phyloP scores from a whole-genome alignment of 2,113 vertebrate species.

The Saccopteryx leptura region DNA sequence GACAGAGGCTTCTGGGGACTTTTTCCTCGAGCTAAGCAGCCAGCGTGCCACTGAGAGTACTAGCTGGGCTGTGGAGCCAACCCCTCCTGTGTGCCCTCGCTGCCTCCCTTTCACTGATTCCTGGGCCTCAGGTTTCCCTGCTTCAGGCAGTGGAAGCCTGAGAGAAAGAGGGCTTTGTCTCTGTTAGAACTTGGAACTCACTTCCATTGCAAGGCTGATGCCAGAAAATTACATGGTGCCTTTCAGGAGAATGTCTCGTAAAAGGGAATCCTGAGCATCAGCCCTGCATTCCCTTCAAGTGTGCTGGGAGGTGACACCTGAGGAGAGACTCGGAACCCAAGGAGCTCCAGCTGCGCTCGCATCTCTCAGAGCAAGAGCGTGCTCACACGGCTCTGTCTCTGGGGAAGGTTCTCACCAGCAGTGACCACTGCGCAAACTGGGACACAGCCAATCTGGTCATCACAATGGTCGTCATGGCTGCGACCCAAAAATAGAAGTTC shows the following conservation, averaged over 20 bases:
- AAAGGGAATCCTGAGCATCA: not conserved
- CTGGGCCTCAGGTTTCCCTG: not conserved
- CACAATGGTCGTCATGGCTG: not conserved
- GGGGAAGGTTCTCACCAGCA: not conserved
- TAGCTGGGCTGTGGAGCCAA: too few species aligned
- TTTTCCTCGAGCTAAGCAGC: not conserved
- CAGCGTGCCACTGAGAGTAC: not conserved
- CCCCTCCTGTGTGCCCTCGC: too few species aligned
- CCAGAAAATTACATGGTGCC: not conserved
- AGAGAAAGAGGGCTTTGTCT: conserved; percentile 36
- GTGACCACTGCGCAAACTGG: not conserved
- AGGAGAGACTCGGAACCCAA: not conserved
- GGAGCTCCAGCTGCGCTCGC: not conserved
- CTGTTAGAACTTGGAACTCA: conserved; percentile 20
- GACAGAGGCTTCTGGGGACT: not conserved
- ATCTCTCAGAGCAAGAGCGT: not conserved
- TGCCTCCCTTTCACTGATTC: not conserved
- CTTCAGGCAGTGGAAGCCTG: not conserved
- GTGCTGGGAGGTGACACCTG: not conserved
- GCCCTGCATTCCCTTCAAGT: not conserved
- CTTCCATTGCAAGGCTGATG: not conserved
- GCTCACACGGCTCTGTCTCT: not conserved
- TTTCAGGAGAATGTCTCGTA: not conserved
- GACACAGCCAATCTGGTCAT: not conserved
- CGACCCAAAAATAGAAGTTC: not conserved